These are phyloP conservation scores for Zophobas atratus DNA, from an alignment of 1,140 invertebrate genomes.

Conservation along the genomic window DNA sequence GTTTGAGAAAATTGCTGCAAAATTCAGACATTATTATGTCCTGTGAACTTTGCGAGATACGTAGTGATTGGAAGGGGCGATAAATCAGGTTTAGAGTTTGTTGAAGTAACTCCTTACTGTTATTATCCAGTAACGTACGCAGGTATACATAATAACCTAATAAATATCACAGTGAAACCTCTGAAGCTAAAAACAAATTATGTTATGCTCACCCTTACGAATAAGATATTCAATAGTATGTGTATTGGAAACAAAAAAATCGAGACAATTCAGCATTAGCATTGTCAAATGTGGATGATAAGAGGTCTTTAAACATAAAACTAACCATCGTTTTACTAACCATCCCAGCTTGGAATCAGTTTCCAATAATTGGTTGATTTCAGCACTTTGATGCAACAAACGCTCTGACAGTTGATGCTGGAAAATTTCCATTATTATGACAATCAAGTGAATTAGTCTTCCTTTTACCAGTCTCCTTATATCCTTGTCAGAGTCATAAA, in stretches of 20 bases:
- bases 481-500: slow-evolving; percentile 82
- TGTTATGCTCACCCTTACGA: slow-evolving; percentile 53
- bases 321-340: slow-evolving; percentile 76
- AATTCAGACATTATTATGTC: slow-evolving; percentile 65
- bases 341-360: slow-evolving; percentile 69
- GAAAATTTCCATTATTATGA: slow-evolving; percentile 50
- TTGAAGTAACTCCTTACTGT: slow-evolving; percentile 68
- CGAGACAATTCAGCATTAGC: slow-evolving; percentile 55
- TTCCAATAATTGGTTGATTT: slow-evolving; percentile 69
- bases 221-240: slow-evolving; percentile 58
- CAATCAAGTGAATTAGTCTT: slow-evolving; percentile 41
- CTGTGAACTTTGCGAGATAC: slow-evolving; percentile 51
- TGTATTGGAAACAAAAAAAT: slow-evolving; percentile 57
- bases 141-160: slow-evolving; percentile 83
- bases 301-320: slow-evolving; percentile 71
- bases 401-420: slow-evolving; percentile 75
- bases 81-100: slow-evolving; percentile 84
- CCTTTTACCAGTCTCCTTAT: slow-evolving; percentile 77
- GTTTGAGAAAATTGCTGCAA: slow-evolving; percentile 63
- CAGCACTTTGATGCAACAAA: slow-evolving; percentile 73
- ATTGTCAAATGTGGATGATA: slow-evolving; percentile 60
- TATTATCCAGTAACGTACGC: slow-evolving; percentile 78
- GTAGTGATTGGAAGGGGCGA: slow-evolving; percentile 76
- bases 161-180: too few species aligned
- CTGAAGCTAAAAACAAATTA: too few species aligned